Percentiles rank a stretch among this genome's conserved stretches.
These are phyloP conservation scores for Axis porcinus DNA, from an alignment of 2,113 vertebrate species.

Conservation along the genomic window DNA sequence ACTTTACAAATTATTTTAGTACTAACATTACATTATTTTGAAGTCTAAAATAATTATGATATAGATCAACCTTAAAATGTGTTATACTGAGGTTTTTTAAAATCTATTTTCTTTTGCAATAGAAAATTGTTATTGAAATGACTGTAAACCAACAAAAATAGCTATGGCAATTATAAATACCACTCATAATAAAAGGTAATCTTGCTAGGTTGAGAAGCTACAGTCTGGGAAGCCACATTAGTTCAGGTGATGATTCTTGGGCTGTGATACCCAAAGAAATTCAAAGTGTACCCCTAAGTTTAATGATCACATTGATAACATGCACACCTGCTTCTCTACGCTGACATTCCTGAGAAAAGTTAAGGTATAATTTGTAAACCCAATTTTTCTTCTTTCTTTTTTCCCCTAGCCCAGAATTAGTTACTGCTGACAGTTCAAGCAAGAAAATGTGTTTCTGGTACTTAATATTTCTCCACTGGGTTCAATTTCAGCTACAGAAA, in stretches of 20 bases:
- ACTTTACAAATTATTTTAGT: neutral
- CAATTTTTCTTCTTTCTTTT: neutral
- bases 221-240: rapidly evolving
- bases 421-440: neutral
- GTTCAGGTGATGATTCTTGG: neutral
- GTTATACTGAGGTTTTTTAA: neutral
- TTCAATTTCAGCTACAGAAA: neutral
- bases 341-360: neutral
- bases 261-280: neutral
- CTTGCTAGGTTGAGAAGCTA: neutral
- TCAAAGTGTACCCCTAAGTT: neutral
- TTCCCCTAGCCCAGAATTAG: neutral
- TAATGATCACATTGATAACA: neutral
- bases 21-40: neutral
- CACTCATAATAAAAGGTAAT: neutral
- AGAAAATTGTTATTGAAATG: neutral
- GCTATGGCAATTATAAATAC: neutral
- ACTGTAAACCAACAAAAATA: neutral
- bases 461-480: neutral
- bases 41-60: neutral
- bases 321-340: neutral
- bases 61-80: neutral
- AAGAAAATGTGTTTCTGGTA: neutral
- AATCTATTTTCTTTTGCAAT: neutral
- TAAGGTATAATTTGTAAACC: neutral